Evolutionary conservation across 2,888 invertebrate species (phyloP).

Genomic region (Apamea crenata): DNA sequence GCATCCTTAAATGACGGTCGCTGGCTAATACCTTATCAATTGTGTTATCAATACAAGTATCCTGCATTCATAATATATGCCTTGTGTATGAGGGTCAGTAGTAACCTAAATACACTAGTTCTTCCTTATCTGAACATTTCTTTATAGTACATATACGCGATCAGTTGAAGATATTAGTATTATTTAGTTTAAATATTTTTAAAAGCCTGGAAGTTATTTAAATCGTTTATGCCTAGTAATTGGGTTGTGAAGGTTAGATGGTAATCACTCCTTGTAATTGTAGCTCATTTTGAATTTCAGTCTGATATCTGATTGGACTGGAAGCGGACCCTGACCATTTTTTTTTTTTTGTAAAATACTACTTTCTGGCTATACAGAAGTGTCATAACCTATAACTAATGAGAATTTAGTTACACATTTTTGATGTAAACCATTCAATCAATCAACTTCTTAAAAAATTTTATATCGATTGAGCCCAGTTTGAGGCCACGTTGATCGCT

Average conservation of each 20-base stretch:
- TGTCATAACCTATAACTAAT: too few species aligned
- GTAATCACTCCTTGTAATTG: neutral
- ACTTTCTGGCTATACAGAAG: too few species aligned
- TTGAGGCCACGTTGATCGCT: too few species aligned
- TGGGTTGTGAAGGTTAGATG: neutral
- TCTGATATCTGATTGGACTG: neutral
- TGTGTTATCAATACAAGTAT: slow-evolving; percentile 12
- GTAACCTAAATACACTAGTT: slow-evolving; percentile 2
- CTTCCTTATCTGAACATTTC: neutral
- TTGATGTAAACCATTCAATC: neutral
- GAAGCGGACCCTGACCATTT: neutral
- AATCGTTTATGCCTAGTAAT: too few species aligned
- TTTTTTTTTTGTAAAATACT: neutral
- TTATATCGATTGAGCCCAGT: too few species aligned
- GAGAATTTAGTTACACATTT: neutral
- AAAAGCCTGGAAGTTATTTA: too few species aligned
- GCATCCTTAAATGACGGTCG: neutral
- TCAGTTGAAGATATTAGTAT: too few species aligned
- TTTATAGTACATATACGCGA: neutral
- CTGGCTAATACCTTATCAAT: slow-evolving; percentile 25
- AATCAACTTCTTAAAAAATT: too few species aligned
- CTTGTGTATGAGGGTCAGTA: slow-evolving; percentile 9
- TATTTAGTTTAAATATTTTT: too few species aligned
- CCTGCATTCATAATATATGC: neutral
- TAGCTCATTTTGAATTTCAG: neutral